These are phyloP conservation scores for Andricus curvator DNA, from an alignment of 2,888 invertebrate species.

Conservation along the genomic window DNA sequence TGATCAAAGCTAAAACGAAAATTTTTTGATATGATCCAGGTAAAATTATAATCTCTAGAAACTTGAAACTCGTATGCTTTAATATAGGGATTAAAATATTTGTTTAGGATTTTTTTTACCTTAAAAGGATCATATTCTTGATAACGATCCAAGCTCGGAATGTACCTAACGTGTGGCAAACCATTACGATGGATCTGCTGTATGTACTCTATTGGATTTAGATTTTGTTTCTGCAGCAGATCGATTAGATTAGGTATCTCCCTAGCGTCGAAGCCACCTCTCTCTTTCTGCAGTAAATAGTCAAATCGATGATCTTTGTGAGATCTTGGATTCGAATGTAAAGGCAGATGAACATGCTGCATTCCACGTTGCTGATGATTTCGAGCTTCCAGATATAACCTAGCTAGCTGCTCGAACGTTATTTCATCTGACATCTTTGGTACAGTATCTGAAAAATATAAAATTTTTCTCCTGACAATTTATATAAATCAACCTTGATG, in stretches of 20 bases:
- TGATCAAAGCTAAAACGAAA: background rate
- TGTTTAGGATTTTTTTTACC: slow-evolving; percentile 23
- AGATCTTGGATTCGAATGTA: slow-evolving; percentile 46
- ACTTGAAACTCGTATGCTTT: too few relatives aligned
- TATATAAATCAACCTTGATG: background rate
- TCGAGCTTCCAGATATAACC: slow-evolving; percentile 61
- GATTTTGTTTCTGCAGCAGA: slow-evolving; percentile 56
- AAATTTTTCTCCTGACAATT: background rate
- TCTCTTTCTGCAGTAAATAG: slow-evolving; percentile 55
- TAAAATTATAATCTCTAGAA: background rate
- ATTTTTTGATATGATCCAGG: slow-evolving; percentile 8
- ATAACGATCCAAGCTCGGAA: slow-evolving; percentile 49
- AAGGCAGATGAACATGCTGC: slow-evolving; percentile 48
- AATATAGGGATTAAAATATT: background rate
- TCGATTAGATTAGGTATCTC: slow-evolving; percentile 57
- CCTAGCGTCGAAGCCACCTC: slow-evolving; percentile 57
- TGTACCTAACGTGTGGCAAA: slow-evolving; percentile 52
- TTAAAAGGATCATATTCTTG: slow-evolving; percentile 49
- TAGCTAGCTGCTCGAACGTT: slow-evolving; percentile 64
- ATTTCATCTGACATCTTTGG: slow-evolving; percentile 63
- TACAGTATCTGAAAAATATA: slow-evolving; percentile 62
- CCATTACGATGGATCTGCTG: slow-evolving; percentile 51
- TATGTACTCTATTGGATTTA: slow-evolving; percentile 50
- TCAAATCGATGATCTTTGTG: slow-evolving; percentile 51
- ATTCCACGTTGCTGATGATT: slow-evolving; percentile 49